Evolutionary conservation across 2,797 vertebrate genomes (phyloP).

Genomic region (Megaceryle alcyon): DNA sequence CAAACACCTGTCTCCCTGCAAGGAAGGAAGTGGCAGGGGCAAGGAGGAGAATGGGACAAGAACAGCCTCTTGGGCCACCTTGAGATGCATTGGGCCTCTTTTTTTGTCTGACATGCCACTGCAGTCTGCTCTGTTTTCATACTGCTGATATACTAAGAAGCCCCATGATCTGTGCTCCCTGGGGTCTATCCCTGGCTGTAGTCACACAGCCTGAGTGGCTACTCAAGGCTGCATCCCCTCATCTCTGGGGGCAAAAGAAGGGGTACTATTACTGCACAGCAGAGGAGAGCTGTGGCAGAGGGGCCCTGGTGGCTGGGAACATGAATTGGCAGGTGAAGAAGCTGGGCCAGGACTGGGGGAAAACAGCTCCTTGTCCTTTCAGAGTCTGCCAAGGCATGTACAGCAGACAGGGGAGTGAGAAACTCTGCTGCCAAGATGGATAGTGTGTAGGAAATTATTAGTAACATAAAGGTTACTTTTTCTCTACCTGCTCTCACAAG

Average conservation of each 20-base stretch:
- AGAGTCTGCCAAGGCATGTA: neutral
- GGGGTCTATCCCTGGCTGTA: neutral
- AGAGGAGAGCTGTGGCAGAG: neutral
- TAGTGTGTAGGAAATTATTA: neutral
- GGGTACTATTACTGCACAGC: neutral
- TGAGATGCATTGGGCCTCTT: neutral
- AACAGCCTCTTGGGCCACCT: neutral
- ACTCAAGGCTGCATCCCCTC: neutral
- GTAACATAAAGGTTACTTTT: neutral
- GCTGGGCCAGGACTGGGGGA: neutral
- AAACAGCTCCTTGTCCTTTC: neutral
- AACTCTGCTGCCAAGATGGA: neutral
- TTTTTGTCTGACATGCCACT: neutral
- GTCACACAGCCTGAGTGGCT: neutral
- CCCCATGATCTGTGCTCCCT: neutral
- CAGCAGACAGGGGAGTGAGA: neutral
- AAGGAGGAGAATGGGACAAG: neutral
- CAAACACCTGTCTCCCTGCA: neutral
- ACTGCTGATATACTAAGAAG: neutral
- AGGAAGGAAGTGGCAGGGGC: neutral
- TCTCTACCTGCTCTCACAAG: neutral
- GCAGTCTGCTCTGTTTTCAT: neutral
- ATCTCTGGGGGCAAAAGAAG: neutral
- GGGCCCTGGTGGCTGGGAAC: neutral
- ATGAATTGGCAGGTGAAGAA: neutral